phyloP scores from a whole-genome alignment of 2,113 vertebrate genomes.

The Sinocyclocheilus anophthalmus region DNA sequence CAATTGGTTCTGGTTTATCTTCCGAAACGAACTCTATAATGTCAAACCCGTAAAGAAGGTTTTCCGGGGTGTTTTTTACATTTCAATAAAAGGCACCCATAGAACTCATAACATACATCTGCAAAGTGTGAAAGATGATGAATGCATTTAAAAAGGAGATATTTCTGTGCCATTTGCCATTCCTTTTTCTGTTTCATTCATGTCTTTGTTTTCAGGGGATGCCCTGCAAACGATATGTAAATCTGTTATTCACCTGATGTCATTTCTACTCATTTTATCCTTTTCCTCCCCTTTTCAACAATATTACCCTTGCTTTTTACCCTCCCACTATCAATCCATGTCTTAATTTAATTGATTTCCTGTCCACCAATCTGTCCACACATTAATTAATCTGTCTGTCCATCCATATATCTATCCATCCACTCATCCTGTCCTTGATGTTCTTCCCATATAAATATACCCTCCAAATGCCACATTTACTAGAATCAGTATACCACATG shows the following conservation, averaged over 20 bases:
- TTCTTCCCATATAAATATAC: neutral
- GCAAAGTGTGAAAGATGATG: neutral
- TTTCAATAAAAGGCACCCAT: neutral
- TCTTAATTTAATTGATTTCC: neutral
- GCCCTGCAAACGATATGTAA: conserved; percentile 25
- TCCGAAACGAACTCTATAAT: neutral
- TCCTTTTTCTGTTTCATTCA: conserved; percentile 11
- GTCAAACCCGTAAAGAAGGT: neutral
- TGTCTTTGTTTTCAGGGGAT: conserved; percentile 38
- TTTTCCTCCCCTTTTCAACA: conserved; percentile 31
- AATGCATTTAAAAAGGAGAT: neutral
- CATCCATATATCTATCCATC: conserved; percentile 12
- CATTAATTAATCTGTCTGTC: neutral
- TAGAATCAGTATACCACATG: conserved; percentile 13
- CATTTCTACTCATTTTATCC: conserved; percentile 29
- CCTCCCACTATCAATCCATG: neutral
- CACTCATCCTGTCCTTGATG: conserved; percentile 10
- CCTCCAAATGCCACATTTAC: conserved; percentile 29
- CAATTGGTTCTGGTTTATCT: neutral
- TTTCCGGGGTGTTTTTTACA: too few relatives aligned
- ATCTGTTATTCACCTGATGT: conserved; percentile 39
- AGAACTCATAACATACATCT: neutral
- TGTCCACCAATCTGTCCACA: neutral
- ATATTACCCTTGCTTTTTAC: neutral
- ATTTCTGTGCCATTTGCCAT: neutral